phyloP scores from a whole-genome alignment of 2,797 vertebrate species.

The Clarias platycephalus region DNA sequence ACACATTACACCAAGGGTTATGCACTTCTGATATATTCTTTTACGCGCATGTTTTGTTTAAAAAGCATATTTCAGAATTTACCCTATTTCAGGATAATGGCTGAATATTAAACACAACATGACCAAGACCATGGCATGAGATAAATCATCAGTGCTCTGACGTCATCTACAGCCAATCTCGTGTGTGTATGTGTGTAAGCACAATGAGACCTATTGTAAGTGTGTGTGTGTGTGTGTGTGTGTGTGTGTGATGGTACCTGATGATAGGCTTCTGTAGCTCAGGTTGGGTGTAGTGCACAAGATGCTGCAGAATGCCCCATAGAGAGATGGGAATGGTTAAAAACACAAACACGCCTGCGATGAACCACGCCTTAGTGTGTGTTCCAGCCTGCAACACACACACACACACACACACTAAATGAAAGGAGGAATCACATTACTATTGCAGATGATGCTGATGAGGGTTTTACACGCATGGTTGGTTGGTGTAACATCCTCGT shows the following conservation, averaged over 20 bases:
- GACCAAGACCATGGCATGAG: neutral
- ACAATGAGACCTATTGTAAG: neutral
- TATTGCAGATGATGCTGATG: neutral
- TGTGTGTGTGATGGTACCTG: constrained; percentile 75
- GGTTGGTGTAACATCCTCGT: neutral
- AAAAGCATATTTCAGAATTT: too few species aligned
- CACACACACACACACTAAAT: constrained; percentile 15
- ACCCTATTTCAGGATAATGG: neutral
- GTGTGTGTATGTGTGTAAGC: neutral
- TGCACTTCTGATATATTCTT: neutral
- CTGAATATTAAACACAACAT: neutral
- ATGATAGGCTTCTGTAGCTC: constrained; percentile 98
- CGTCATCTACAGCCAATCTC: neutral
- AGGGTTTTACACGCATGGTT: neutral
- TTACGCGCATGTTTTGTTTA: neutral
- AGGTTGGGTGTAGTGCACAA: constrained; percentile 97
- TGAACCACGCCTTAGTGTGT: constrained; percentile 90
- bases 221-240: neutral
- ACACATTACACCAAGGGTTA: neutral
- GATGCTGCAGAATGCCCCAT: constrained; percentile 95
- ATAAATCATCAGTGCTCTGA: neutral
- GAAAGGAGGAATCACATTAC: neutral
- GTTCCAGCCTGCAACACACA: constrained; percentile 40
- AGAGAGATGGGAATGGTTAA: constrained; percentile 96
- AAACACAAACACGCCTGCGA: constrained; percentile 94